Evolutionary conservation across 2,888 invertebrate genomes (phyloP).

Genomic region (Xiphydria camelus): DNA sequence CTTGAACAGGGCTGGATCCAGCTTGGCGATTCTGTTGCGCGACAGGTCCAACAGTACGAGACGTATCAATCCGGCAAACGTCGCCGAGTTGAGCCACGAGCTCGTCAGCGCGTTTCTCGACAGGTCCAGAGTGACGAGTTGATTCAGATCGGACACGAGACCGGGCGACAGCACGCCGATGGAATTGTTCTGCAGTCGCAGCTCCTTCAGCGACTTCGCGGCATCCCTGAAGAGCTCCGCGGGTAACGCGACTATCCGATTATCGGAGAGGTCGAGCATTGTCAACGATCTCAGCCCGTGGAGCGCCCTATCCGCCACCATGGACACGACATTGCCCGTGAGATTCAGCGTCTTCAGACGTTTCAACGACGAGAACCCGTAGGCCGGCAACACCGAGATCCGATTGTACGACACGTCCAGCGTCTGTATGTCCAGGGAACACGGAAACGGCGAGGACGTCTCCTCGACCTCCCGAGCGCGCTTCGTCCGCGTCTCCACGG

Average conservation of each 20-base stretch:
- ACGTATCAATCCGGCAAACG: conserved; percentile 85
- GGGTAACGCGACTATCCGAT: conserved; percentile 86
- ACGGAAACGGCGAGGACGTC: conserved; percentile 59
- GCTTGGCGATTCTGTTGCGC: conserved; percentile 77
- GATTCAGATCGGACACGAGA: conserved; percentile 82
- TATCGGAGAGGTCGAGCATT: conserved; percentile 86
- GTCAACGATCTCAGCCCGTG: conserved; percentile 79
- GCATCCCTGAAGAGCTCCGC: conserved; percentile 82
- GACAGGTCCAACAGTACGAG: conserved; percentile 85
- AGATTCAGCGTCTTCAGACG: conserved; percentile 80
- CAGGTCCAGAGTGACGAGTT: conserved; percentile 82
- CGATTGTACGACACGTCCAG: conserved; percentile 85
- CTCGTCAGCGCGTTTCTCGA: conserved; percentile 85
- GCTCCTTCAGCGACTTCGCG: conserved; percentile 79
- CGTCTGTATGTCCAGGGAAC: conserved; percentile 79
- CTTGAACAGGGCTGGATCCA: conserved; percentile 83
- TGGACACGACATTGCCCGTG: conserved; percentile 86
- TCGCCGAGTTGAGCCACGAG: conserved; percentile 82
- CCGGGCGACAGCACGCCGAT: conserved; percentile 84
- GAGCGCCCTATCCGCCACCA: conserved; percentile 83
- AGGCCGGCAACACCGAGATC: conserved; percentile 79
- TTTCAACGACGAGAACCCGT: conserved; percentile 79
- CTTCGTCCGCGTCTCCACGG: conserved; percentile 33
- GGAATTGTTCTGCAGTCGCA: conserved; percentile 89
- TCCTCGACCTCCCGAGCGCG: too few relatives aligned